These are phyloP conservation scores for Benthosema pterotum DNA, from an alignment of 2,797 vertebrate genomes.

Conservation along the genomic window DNA sequence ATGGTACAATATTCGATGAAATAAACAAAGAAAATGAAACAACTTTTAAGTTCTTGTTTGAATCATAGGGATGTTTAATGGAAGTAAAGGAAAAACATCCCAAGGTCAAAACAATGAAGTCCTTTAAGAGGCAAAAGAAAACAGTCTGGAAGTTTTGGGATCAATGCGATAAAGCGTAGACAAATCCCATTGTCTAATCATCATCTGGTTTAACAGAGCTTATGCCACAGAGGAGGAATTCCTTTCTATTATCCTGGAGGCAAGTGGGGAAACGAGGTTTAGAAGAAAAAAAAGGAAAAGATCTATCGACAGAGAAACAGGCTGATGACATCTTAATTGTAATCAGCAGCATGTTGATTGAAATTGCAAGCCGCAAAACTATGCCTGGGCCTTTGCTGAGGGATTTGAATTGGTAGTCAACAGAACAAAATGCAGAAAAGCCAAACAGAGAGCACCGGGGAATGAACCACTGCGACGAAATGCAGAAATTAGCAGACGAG, in stretches of 20 bases:
- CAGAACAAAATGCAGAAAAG: too few species aligned
- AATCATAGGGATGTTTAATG: too few species aligned
- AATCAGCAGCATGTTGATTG: slow-evolving; percentile 14
- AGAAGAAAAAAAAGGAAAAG: neutral
- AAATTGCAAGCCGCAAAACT: neutral
- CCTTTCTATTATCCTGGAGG: slow-evolving; percentile 3
- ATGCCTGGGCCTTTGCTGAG: too few species aligned
- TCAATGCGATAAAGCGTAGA: slow-evolving; percentile 12
- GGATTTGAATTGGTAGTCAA: too few species aligned
- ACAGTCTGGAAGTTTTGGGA: neutral
- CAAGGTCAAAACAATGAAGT: slow-evolving; percentile 19
- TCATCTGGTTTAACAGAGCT: neutral
- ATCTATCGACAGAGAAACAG: slow-evolving; percentile 6
- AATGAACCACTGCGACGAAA: too few species aligned
- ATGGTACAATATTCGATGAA: too few species aligned
- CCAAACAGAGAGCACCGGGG: too few species aligned
- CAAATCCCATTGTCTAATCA: slow-evolving; percentile 19
- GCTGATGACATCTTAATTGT: slow-evolving; percentile 11
- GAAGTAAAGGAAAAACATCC: slow-evolving; percentile 12
- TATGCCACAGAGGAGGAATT: slow-evolving; percentile 12
- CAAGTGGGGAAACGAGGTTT: neutral
- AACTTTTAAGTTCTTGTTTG: too few species aligned
- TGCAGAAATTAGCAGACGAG: too few species aligned
- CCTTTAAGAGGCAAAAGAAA: neutral
- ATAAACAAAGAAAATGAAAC: too few species aligned